Evolutionary conservation across 2,113 vertebrate species (phyloP), one percentile per base, ranked within the genome.

Genomic region (Urocynchramus pylzowi): DNA sequence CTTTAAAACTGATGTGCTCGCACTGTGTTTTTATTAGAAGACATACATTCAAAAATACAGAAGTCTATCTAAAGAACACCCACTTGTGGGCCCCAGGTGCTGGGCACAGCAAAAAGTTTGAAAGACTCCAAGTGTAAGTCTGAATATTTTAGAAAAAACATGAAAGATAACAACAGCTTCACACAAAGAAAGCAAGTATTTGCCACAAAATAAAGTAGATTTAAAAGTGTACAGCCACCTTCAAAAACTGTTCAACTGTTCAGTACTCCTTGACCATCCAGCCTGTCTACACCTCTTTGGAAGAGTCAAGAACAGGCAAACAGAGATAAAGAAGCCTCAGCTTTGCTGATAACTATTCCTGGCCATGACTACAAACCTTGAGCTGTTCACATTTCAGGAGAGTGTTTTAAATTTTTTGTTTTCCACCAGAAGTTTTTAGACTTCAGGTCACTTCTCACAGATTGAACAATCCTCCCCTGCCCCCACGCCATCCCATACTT

Each of bases 251-350:
- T 23, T 47, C 35, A 49, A 27, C 1, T 65, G n/a, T 21, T 67
- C 27, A 27, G 1, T 24, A 14, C n/a, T 89, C 61, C 37, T 33
- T 16, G 50, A 60, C 39, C 61, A 87, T 16, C 47, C 70, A 91
- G 23, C 22, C 24, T 33, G 27, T 4, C 26, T 74, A n/a, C 10
- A 31, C 19, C 49, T 87, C 49, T 71, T 50, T 1, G 0, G 16
- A 57, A 30, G 27, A 74, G 42, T 20, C 21, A 70, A n/a, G 33
- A 83, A 85, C 1, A 73, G 19, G 56, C 45, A 76, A 31, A n/a
- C 2, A 27, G 28, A 90, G 85, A 97, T 53, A 96, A 41, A 77
- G 70, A 20, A 79, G 78, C 31, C 61, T 84, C 73, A 68, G 64
- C 22, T 77, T 44, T 52, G 30, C 1, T 69, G 11, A 37, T 70